These are phyloP conservation scores for Rhagium mordax DNA, from an alignment of 2,888 invertebrate species.

Conservation along the genomic window DNA sequence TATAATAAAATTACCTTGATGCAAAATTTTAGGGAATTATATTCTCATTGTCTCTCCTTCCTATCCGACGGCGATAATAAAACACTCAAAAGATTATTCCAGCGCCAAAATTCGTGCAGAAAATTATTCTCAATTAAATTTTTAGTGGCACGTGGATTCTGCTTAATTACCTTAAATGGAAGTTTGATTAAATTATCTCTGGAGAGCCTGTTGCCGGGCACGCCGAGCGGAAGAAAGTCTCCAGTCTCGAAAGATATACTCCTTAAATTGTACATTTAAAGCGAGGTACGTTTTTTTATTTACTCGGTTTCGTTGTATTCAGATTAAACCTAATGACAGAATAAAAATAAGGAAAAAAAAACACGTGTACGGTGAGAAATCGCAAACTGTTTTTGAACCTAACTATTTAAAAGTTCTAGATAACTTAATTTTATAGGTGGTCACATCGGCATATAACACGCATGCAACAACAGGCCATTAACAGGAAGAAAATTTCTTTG, in stretches of 20 bases:
- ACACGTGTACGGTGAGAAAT: no score
- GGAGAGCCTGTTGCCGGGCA: slow-evolving; percentile 16
- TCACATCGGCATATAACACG: slow-evolving; percentile 4
- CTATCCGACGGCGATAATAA: neutral
- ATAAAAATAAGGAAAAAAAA: no score
- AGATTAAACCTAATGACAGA: no score
- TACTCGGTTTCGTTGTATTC: no score
- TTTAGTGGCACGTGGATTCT: slow-evolving; percentile 26
- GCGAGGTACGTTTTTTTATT: no score
- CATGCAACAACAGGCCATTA: slow-evolving; percentile 25
- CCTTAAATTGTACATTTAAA: no score
- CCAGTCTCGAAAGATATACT: neutral
- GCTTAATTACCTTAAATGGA: slow-evolving; percentile 29
- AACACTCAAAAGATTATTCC: slow-evolving; percentile 22
- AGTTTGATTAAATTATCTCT: slow-evolving; percentile 25
- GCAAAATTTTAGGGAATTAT: neutral
- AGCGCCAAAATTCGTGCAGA: slow-evolving; percentile 8
- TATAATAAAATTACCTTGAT: neutral
- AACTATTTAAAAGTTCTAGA: neutral
- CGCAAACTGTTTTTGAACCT: no score
- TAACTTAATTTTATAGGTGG: slow-evolving; percentile 16
- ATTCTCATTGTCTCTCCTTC: neutral
- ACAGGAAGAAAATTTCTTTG: slow-evolving; percentile 14
- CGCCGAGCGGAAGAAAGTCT: neutral
- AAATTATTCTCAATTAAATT: slow-evolving; percentile 29